A percentile compares a stretch with the other conserved stretches of the same genome.
Conservation (phyloP, 2,888 invertebrate genomes). For the Leptopterna dolabrata region DNA sequence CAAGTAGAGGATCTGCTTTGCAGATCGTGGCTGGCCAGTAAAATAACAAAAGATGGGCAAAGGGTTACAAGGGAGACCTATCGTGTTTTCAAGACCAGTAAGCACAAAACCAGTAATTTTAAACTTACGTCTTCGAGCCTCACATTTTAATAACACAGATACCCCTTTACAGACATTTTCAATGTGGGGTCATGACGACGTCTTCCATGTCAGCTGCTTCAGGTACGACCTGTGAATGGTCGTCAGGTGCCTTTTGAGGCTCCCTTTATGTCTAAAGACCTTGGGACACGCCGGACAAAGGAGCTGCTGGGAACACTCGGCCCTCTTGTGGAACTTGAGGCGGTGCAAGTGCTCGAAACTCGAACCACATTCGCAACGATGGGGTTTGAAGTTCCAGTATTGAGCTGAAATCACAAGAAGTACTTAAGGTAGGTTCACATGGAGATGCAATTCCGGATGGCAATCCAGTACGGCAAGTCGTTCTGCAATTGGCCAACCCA, state of each 20-base stretch:
- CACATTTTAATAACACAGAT: too few species aligned
- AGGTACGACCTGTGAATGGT: constrained; percentile 3
- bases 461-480: too few species aligned
- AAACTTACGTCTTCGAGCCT: too few species aligned
- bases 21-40: too few species aligned
- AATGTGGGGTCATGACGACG: not conserved
- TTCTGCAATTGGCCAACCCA: too few species aligned
- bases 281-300: constrained; percentile 14
- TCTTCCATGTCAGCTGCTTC: not conserved
- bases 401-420: not conserved
- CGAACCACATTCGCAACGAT: constrained; percentile 47
- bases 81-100: too few species aligned
- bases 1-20: too few species aligned
- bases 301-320: constrained; percentile 40
- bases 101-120: too few species aligned
- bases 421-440: not conserved
- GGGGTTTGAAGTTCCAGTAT: not conserved
- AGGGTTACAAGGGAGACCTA: too few species aligned
- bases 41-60: too few species aligned
- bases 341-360: constrained; percentile 26
- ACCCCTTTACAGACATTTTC: too few species aligned
- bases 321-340: constrained; percentile 39
- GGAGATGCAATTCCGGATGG: too few species aligned
- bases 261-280: constrained; percentile 16
- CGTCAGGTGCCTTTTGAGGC: constrained; percentile 19